phyloP scores from a whole-genome alignment of 2,797 vertebrate species.

The Diplodus sargus region DNA sequence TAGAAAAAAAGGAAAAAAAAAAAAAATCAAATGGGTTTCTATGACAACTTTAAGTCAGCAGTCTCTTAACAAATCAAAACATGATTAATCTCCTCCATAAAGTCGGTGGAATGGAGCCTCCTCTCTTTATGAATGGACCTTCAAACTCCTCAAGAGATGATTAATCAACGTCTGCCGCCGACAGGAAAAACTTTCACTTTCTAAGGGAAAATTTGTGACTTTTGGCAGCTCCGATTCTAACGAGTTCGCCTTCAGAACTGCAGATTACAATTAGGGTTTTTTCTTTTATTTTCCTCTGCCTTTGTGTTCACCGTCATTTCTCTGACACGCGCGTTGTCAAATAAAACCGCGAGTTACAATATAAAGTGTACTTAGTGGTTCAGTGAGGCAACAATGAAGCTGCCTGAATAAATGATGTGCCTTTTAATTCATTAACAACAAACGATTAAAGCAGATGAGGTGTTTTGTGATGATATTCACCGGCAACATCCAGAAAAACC shows the following conservation, averaged over 20 bases:
- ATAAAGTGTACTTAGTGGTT: slow-evolving; percentile 4
- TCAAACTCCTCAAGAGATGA: slow-evolving; percentile 70
- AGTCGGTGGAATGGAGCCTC: slow-evolving; percentile 49
- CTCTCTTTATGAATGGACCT: slow-evolving; percentile 70
- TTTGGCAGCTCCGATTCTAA: slow-evolving; percentile 63
- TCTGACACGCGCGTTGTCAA: slow-evolving; percentile 38
- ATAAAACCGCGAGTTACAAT: slow-evolving; percentile 13
- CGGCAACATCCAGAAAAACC: not conserved
- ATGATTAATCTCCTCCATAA: slow-evolving; percentile 78
- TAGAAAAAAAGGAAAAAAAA: slow-evolving; percentile 28
- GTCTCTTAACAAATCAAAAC: slow-evolving; percentile 77
- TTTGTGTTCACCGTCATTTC: slow-evolving; percentile 43
- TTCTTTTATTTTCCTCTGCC: not conserved
- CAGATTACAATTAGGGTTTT: slow-evolving; percentile 43
- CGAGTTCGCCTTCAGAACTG: slow-evolving; percentile 41
- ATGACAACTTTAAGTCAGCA: slow-evolving; percentile 75
- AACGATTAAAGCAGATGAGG: not conserved
- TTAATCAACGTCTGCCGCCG: slow-evolving; percentile 70
- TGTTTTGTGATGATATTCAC: slow-evolving; percentile 4
- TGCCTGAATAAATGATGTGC: slow-evolving; percentile 2
- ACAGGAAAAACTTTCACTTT: slow-evolving; percentile 42
- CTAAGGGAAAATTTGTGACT: slow-evolving; percentile 37
- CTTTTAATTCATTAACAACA: slow-evolving; percentile 12
- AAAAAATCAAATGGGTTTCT: slow-evolving; percentile 66
- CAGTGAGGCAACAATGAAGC: slow-evolving; percentile 6